A percentile compares a stretch with the other conserved stretches of the same genome.
Evolutionary conservation across 2,888 invertebrate genomes (phyloP).

Genomic region (Clistopyga incitator): DNA sequence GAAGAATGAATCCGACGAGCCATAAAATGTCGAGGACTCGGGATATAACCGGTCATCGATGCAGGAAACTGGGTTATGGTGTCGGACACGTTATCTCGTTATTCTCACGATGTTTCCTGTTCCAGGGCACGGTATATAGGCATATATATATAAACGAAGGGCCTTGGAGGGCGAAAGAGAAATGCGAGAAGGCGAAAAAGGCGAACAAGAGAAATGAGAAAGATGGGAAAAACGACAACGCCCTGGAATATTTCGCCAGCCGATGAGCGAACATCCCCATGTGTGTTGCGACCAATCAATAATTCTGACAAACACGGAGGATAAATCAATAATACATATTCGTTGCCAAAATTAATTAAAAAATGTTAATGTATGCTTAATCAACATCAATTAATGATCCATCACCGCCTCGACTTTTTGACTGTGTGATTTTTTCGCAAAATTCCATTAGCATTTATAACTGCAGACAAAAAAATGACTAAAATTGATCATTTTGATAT

Average conservation of each 20-base stretch:
- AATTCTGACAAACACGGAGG: slow-evolving; percentile 5
- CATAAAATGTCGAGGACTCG: slow-evolving; percentile 60
- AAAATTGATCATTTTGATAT: too few relatives aligned
- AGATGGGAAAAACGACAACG: slow-evolving; percentile 59
- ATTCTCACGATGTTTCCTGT: slow-evolving; percentile 28
- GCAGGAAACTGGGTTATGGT: slow-evolving; percentile 70
- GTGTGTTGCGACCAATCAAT: slow-evolving; percentile 42
- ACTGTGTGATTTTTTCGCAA: too few relatives aligned
- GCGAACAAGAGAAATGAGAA: slow-evolving; percentile 8
- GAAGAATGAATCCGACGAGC: slow-evolving; percentile 31
- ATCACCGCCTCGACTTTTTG: too few relatives aligned
- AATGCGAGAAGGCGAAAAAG: slow-evolving; percentile 18
- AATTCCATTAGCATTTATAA: too few relatives aligned
- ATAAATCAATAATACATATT: slow-evolving; percentile 1
- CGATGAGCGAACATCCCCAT: slow-evolving; percentile 14
- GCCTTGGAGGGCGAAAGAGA: slow-evolving; percentile 1
- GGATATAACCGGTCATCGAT: not conserved
- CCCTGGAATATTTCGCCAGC: slow-evolving; percentile 29
- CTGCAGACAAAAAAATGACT: too few relatives aligned
- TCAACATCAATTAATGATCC: not conserved
- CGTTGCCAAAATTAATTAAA: not conserved
- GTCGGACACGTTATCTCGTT: slow-evolving; percentile 46
- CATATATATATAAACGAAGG: not conserved
- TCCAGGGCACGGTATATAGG: slow-evolving; percentile 41
- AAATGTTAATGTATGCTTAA: not conserved